phyloP scores from a whole-genome alignment of 2,888 invertebrate species.

The Agriopis aurantiaria region DNA sequence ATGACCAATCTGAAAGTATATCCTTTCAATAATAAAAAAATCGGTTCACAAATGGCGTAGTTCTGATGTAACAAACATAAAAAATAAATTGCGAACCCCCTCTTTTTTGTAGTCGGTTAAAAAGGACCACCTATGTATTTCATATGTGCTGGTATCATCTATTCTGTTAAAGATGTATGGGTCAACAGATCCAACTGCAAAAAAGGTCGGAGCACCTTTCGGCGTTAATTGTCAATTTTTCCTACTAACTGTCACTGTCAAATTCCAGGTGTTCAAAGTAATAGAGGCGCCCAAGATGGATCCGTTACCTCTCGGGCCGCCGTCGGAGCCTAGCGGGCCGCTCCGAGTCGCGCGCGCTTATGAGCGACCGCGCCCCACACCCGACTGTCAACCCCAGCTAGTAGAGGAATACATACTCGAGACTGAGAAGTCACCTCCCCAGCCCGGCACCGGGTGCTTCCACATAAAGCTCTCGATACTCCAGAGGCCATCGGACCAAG shows the following conservation, averaged over 20 bases:
- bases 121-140: too few species aligned
- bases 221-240: too few species aligned
- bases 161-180: too few species aligned
- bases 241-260: neutral
- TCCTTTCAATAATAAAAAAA: too few species aligned
- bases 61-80: too few species aligned
- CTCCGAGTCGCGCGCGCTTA: conserved; percentile 81
- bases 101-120: too few species aligned
- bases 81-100: too few species aligned
- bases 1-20: too few species aligned
- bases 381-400: conserved; percentile 92
- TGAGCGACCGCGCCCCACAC: conserved; percentile 88
- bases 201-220: too few species aligned
- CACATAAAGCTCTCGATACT: conserved; percentile 95
- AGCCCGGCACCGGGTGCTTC: conserved; percentile 89
- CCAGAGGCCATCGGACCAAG: conserved; percentile 94
- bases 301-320: conserved; percentile 85
- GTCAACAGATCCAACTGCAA: too few species aligned
- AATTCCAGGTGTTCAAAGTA: conserved; percentile 86
- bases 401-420: conserved; percentile 96
- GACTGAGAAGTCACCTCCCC: conserved; percentile 90
- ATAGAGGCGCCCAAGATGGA: conserved; percentile 89
- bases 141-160: too few species aligned
- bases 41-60: too few species aligned
- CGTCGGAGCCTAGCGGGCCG: conserved; percentile 76